These are phyloP conservation scores for Pyrrhura leucotis DNA, from an alignment of 2,797 vertebrate species.

Conservation along the genomic window DNA sequence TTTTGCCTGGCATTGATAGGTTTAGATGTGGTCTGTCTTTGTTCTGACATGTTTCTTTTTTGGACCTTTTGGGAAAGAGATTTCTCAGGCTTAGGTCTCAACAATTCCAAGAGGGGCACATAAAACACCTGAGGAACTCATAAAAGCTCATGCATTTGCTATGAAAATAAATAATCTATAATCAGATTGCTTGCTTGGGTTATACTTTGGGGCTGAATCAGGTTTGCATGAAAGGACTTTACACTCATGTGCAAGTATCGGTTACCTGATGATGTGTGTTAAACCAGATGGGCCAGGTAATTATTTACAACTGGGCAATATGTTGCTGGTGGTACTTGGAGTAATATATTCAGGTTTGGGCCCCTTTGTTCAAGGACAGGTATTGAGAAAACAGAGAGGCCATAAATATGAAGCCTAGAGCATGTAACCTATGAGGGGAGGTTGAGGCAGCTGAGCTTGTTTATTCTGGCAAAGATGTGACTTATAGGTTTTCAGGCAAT, in stretches of 20 bases:
- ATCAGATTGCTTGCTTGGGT: neutral
- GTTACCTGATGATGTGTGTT: neutral
- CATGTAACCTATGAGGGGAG: neutral
- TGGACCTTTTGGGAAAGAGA: neutral
- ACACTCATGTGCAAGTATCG: neutral
- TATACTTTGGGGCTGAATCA: neutral
- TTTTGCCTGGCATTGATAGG: conserved; percentile 11
- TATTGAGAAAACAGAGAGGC: neutral
- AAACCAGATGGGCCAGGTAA: rapidly evolving
- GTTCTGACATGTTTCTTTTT: neutral
- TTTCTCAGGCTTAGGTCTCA: neutral
- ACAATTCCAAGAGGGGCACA: neutral
- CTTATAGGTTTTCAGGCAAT: neutral
- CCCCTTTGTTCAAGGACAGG: neutral
- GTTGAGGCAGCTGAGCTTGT: neutral
- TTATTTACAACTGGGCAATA: neutral
- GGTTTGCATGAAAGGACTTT: neutral
- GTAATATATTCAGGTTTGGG: neutral
- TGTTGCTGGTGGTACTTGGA: neutral
- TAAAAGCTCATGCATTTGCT: neutral
- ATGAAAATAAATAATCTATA: neutral
- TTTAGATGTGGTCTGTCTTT: conserved; percentile 16
- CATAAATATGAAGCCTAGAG: neutral
- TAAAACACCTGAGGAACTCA: neutral
- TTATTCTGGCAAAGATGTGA: neutral